These are phyloP conservation scores for Dasyornis broadbenti DNA, from an alignment of 2,113 vertebrate genomes.

Conservation along the genomic window DNA sequence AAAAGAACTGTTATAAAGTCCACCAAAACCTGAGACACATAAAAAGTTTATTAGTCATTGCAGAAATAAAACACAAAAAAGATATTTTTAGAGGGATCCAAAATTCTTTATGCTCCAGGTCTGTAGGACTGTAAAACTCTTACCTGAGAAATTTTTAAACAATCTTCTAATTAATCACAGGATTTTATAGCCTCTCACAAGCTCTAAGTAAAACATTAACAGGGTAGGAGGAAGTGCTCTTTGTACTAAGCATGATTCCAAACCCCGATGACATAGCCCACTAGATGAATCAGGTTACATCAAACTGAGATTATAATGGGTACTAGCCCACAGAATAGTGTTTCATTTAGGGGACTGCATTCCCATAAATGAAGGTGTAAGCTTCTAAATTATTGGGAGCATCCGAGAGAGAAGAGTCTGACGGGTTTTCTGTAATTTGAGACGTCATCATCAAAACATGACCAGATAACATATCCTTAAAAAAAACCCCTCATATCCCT, in stretches of 20 bases:
- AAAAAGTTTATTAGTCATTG: slow-evolving; percentile 60
- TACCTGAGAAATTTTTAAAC: slow-evolving; percentile 53
- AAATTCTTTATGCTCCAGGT: slow-evolving; percentile 23
- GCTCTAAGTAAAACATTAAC: slow-evolving; percentile 34
- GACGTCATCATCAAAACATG: neutral
- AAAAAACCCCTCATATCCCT: neutral
- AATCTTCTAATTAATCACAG: slow-evolving; percentile 53
- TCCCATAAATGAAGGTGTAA: neutral
- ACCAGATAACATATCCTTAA: neutral
- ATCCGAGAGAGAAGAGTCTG: neutral
- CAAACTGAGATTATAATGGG: neutral
- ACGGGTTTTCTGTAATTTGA: neutral
- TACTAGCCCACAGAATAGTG: neutral
- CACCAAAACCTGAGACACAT: slow-evolving; percentile 43
- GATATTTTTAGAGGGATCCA: slow-evolving; percentile 30
- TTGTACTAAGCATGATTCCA: neutral
- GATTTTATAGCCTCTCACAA: slow-evolving; percentile 42
- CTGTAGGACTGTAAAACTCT: slow-evolving; percentile 42
- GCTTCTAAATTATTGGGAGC: neutral
- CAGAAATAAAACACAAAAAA: slow-evolving; percentile 47
- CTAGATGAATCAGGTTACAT: neutral
- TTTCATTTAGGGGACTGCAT: neutral
- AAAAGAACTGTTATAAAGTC: slow-evolving; percentile 31
- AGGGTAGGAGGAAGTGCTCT: slow-evolving; percentile 21
- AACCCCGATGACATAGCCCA: neutral